These are phyloP conservation scores for Kryptolebias ocellatus DNA, from an alignment of 2,797 vertebrate genomes.

Conservation along the genomic window DNA sequence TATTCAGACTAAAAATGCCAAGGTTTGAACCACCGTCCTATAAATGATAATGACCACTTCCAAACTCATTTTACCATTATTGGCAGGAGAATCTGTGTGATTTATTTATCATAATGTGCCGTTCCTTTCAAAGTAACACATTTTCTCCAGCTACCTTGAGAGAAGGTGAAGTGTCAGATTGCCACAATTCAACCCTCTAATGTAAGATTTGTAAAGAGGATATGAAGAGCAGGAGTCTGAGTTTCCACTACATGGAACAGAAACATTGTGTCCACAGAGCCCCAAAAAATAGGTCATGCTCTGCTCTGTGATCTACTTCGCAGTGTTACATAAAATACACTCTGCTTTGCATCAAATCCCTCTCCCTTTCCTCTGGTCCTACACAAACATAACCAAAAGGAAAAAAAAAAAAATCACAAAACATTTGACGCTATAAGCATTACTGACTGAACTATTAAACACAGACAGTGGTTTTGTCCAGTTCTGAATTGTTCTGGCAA, in stretches of 20 bases:
- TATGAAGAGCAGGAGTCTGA: conserved; percentile 65
- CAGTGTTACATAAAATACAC: conserved; percentile 74
- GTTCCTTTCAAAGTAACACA: conserved; percentile 13
- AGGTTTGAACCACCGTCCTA: neutral
- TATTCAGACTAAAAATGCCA: neutral
- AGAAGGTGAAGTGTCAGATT: conserved; percentile 37
- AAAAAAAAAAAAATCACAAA: conserved; percentile 37
- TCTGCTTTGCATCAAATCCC: conserved; percentile 62
- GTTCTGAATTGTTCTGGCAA: conserved; percentile 14
- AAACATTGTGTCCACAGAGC: conserved; percentile 72
- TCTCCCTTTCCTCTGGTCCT: conserved; percentile 40
- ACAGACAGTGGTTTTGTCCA: neutral
- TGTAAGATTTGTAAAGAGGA: conserved; percentile 53
- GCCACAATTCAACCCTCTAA: conserved; percentile 35
- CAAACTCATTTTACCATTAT: neutral
- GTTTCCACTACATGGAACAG: conserved; percentile 67
- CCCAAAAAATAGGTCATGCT: conserved; percentile 77
- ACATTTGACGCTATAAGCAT: conserved; percentile 9
- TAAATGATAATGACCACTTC: neutral
- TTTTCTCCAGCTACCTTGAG: conserved; percentile 22
- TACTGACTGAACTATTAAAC: neutral
- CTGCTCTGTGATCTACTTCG: conserved; percentile 75
- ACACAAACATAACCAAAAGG: conserved; percentile 24
- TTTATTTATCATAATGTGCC: neutral
- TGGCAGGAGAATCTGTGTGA: neutral